Evolutionary conservation across 2,888 invertebrate species (phyloP).

Genomic region (Pammene aurita): DNA sequence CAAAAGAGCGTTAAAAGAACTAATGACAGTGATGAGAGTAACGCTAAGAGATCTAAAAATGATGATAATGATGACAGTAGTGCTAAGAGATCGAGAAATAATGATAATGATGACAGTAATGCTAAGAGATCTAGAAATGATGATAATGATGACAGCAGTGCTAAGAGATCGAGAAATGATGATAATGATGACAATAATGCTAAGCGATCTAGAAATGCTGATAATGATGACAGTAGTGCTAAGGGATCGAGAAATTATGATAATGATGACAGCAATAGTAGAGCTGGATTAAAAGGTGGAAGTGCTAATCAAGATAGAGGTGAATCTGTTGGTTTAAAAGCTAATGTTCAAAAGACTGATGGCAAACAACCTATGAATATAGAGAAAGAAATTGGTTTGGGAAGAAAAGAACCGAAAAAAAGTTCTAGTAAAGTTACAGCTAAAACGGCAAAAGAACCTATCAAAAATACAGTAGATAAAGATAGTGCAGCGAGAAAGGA

Average conservation of each 20-base stretch:
- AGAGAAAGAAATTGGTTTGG: neutral
- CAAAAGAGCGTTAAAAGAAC: constrained; percentile 38
- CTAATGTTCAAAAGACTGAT: neutral
- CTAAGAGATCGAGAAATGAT: neutral
- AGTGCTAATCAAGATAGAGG: neutral
- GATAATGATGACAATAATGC: neutral
- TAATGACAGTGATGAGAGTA: constrained; percentile 18
- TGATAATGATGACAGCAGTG: neutral
- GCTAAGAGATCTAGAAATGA: constrained; percentile 2
- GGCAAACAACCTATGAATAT: neutral
- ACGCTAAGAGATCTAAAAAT: neutral
- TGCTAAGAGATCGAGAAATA: neutral
- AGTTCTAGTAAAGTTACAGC: neutral
- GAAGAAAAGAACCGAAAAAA: constrained; percentile 26
- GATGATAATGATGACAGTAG: neutral
- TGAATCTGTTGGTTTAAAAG: neutral
- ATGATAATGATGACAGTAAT: constrained; percentile 27
- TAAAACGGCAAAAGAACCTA: constrained; percentile 13
- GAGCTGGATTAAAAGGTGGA: neutral
- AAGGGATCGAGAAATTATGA: neutral
- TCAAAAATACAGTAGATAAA: constrained; percentile 29
- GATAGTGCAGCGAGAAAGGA: neutral
- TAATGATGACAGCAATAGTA: neutral
- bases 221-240: constrained; percentile 20
- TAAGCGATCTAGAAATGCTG: constrained; percentile 13